Evolutionary conservation across 2,113 vertebrate genomes (phyloP).

Genomic region (Phaetusa simplex): DNA sequence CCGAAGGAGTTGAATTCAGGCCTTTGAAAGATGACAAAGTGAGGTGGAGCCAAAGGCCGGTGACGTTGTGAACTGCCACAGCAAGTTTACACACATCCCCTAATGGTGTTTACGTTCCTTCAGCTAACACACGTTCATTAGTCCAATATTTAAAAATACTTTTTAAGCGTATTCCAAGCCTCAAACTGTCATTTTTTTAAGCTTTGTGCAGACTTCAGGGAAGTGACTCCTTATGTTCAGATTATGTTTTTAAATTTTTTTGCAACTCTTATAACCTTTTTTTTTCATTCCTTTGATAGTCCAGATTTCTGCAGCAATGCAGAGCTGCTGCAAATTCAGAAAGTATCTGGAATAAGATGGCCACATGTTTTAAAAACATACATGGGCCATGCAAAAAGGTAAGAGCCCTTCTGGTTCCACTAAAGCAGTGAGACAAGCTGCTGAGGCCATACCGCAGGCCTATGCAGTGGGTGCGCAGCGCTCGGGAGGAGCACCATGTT

Average conservation of each 20-base stretch:
- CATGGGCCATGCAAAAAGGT: neutral
- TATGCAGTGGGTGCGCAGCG: accelerated
- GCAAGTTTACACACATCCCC: neutral
- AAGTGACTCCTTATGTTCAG: neutral
- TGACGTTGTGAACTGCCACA: neutral
- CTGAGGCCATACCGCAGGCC: accelerated
- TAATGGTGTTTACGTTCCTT: neutral
- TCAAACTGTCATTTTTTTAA: neutral
- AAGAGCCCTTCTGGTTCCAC: neutral
- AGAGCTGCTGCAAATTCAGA: neutral
- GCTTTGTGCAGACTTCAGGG: neutral
- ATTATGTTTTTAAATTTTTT: neutral
- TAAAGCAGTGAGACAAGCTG: neutral
- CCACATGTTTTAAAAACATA: neutral
- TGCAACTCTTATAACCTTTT: neutral
- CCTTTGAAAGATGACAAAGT: neutral
- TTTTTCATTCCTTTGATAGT: neutral
- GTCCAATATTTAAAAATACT: neutral
- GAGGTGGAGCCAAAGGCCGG: neutral
- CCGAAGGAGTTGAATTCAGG: neutral
- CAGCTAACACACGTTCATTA: neutral
- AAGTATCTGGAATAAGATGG: neutral
- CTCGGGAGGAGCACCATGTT: neutral
- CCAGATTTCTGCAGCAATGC: neutral
- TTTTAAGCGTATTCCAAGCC: neutral